Evolutionary conservation across 2,113 vertebrate genomes (phyloP).

Genomic region (Neopipo cinnamomea): DNA sequence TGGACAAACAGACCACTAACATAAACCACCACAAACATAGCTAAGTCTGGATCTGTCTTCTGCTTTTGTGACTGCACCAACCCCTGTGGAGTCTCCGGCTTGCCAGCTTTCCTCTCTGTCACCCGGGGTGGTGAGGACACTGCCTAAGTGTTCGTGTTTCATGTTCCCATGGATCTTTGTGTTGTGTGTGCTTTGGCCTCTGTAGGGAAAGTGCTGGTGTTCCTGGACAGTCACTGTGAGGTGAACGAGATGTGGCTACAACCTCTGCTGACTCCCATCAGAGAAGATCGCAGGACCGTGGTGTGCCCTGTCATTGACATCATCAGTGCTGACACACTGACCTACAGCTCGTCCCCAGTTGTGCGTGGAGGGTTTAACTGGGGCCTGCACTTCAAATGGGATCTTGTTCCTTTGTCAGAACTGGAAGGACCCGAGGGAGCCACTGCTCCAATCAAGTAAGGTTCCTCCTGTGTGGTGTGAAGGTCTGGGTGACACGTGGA

Average conservation of each 20-base stretch:
- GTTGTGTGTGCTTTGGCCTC: background rate
- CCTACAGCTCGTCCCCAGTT: conserved; percentile 91
- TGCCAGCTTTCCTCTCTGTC: background rate
- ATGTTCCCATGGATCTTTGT: background rate
- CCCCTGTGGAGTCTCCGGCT: background rate
- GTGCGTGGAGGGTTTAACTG: conserved; percentile 97
- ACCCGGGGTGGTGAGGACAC: background rate
- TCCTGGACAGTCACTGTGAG: conserved; percentile 97
- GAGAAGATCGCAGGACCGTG: conserved; percentile 77
- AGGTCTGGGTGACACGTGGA: background rate
- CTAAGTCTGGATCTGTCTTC: background rate
- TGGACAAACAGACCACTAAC: background rate
- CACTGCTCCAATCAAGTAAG: conserved; percentile 86
- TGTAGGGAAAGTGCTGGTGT: conserved; percentile 90
- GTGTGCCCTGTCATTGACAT: conserved; percentile 98
- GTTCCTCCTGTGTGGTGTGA: background rate
- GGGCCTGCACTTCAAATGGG: conserved; percentile 99
- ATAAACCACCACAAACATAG: no score
- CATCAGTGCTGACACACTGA: conserved; percentile 92
- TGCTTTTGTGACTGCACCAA: background rate
- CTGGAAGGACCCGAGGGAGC: conserved; percentile 79
- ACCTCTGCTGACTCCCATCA: conserved; percentile 84
- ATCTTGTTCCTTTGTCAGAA: conserved; percentile 87
- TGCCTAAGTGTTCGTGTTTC: background rate
- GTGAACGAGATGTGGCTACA: conserved; percentile 92